phyloP scores from a whole-genome alignment of 92 coral and sea anemone species.

The Paragorgia papillata region DNA sequence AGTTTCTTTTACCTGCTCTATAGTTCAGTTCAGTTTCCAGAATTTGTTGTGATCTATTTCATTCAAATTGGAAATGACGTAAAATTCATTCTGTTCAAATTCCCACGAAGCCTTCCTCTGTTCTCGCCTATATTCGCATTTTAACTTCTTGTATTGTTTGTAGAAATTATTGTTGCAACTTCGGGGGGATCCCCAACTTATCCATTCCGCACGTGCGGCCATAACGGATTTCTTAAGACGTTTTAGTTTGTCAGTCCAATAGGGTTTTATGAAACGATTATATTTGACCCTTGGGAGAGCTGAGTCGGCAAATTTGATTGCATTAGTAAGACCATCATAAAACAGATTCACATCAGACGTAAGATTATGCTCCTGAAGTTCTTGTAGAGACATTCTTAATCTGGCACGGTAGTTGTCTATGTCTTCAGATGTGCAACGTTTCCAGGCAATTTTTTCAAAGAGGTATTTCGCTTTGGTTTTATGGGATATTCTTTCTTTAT shows the following conservation, averaged over 20 bases:
- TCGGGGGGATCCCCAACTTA: neutral
- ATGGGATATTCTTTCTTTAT: too few species aligned
- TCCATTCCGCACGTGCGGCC: neutral
- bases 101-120: neutral
- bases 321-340: too few species aligned
- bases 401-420: too few species aligned
- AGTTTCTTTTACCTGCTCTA: neutral
- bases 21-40: neutral
- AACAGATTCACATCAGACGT: too few species aligned
- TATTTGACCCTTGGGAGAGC: neutral
- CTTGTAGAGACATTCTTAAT: too few species aligned
- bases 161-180: neutral
- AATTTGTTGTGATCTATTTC: neutral
- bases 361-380: too few species aligned
- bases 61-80: neutral
- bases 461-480: too few species aligned
- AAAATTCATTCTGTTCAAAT: neutral
- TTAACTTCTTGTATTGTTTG: neutral
- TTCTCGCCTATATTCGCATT: conserved; percentile 12
- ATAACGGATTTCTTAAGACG: neutral
- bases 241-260: neutral
- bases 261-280: neutral
- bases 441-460: too few species aligned
- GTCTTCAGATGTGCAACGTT: too few species aligned
- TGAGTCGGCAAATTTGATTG: neutral